Base-by-base conservation (phyloP, 2,113 vertebrate species). In the Pedetes capensis region DNA sequence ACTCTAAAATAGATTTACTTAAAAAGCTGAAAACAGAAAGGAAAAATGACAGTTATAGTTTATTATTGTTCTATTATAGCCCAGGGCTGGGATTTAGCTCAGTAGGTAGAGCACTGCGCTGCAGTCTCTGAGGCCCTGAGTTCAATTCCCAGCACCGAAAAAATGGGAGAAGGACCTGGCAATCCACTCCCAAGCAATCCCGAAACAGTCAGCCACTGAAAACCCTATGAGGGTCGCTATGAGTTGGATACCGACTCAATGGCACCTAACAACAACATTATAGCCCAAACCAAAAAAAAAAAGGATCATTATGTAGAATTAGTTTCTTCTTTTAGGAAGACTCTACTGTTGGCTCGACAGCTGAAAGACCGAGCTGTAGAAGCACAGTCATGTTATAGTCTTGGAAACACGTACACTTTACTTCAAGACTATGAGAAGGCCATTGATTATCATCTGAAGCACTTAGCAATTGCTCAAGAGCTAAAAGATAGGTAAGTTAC, bases 331-430 rank as follows among this genome's bases (percentile, higher is more conserved):
- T 91, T 87, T 96, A 99, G 99, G 98, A 99, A 98, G 97, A 99
- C 99, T 0, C 96, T 99, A 51, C 99, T 99, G 78, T 97, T 99
- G 97, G 99, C 99, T 0, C 98, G 99, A 72, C 99, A 99, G 98
- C 97, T 99, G 82, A 99, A 99, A 94, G 99, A 99, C 96, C 98
- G 99, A 86, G 99, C 99, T 0, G 99, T 99, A 89, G 99, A 99
- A 97, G 99, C 99, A 0, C 99, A 99, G 98, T 99, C 99, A 88
- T 99, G 99, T 96, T 99, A 99, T 97, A 99, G 99, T 91, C 98
- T 99, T 27, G 99, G 99, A 3, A 99, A 99, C 98, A 99, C 99
- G 0, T 99, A 99, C 94, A 99, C 99, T 0, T 98, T 99, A 66
- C 99, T 99, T 32, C 99, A 99, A 82, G 99, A 99, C 98, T 99